These are phyloP conservation scores for Halcyon chelicuti DNA, from an alignment of 2,797 vertebrate species.

Conservation along the genomic window DNA sequence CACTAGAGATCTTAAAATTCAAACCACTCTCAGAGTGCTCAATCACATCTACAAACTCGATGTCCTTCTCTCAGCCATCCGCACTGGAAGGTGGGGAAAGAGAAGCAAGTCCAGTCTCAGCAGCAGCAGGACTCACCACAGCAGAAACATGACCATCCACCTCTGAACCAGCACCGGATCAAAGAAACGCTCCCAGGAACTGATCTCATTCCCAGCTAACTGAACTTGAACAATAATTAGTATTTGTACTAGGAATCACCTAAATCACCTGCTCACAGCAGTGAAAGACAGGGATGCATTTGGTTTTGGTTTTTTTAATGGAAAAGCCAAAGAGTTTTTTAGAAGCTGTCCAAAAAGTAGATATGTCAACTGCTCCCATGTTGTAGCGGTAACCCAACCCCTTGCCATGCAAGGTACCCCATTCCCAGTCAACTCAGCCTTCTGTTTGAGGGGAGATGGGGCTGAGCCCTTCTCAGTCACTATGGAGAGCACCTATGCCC, in stretches of 20 bases:
- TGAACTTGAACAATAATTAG: background rate
- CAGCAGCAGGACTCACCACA: background rate
- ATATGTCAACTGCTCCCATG: background rate
- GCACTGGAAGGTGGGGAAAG: background rate
- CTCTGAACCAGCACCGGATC: background rate
- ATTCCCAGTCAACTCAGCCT: background rate
- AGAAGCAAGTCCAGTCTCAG: background rate
- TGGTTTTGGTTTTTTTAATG: background rate
- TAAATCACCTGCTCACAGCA: background rate
- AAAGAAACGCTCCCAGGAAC: background rate
- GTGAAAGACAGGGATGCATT: background rate
- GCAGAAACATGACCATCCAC: background rate
- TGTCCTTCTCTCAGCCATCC: background rate
- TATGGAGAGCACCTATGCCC: background rate
- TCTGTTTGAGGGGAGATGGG: too few species aligned
- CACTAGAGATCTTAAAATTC: background rate
- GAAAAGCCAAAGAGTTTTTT: background rate
- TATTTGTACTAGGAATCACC: background rate
- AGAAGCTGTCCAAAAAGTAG: background rate
- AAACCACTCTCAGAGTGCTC: background rate
- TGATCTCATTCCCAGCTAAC: background rate
- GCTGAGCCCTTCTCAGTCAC: background rate
- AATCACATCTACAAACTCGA: rapidly evolving
- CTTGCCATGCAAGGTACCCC: too few species aligned
- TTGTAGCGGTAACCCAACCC: background rate